These are phyloP conservation scores for Clavelina lepadiformis DNA, from an alignment of 23 tunicate species.

Conservation along the genomic window DNA sequence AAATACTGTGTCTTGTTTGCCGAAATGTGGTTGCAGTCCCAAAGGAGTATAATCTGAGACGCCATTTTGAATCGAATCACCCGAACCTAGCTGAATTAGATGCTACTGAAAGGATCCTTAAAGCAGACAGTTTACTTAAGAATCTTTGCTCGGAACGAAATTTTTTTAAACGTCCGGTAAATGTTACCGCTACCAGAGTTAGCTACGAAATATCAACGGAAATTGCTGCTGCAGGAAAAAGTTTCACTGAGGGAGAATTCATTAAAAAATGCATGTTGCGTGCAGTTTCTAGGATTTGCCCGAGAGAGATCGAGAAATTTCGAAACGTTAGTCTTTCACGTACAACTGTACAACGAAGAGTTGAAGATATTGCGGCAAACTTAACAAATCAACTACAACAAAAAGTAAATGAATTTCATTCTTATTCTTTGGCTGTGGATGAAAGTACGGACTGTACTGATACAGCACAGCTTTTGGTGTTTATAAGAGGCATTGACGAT, in stretches of 20 bases:
- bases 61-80: constrained; percentile 19
- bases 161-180: constrained; percentile 7
- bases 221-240: constrained; percentile 6
- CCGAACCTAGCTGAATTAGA: constrained; percentile 17
- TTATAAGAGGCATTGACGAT: constrained; percentile 28
- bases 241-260: constrained; percentile 20
- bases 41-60: constrained; percentile 16
- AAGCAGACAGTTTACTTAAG: neutral
- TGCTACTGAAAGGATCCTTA: constrained; percentile 9
- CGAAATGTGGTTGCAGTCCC: constrained; percentile 12
- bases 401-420: constrained; percentile 4
- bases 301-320: constrained; percentile 6
- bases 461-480: constrained; percentile 21
- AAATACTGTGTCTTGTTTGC: constrained; percentile 13
- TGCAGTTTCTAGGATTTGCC: neutral
- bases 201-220: constrained; percentile 2
- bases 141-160: constrained; percentile 6
- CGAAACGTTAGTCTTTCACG: constrained; percentile 7
- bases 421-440: no score
- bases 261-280: constrained; percentile 14
- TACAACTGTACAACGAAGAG: constrained; percentile 21
- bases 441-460: constrained; percentile 10
- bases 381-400: neutral
- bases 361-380: constrained; percentile 11
- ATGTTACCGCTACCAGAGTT: constrained; percentile 10